Evolutionary conservation across 1,140 invertebrate species (phyloP), one percentile per base, ranked within the genome.

Genomic region (Helicoverpa armigera): DNA sequence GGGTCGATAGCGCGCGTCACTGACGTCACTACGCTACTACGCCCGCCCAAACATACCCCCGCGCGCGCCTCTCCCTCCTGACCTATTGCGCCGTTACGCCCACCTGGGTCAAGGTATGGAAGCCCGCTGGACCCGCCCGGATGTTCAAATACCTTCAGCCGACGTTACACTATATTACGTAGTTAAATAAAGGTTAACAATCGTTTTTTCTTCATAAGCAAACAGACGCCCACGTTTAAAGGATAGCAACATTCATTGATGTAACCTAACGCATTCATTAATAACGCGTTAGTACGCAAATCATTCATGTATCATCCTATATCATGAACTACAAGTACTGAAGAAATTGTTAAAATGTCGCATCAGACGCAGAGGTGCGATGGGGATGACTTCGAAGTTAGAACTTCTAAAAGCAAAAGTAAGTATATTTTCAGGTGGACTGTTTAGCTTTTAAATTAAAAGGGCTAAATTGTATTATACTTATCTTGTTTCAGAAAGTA

Each of bases 11-110:
- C 83, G 87, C 89, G 86, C 87, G 89, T 87, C 88, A 65, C 86
- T 93, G 92, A 94, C 92, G 91, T 94, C 92, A 94, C 88, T 93
- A 94, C 92, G 89, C 89, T 91, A 93, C 92, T 93, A 93, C 91
- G 89, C 91, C 87, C 92, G 90, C 88, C 91, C 90, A 93, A 93
- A 93, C 91, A 92, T 86, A 87, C 87, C 87, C 91, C 89, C 90
- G 69, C 87, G 79, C 86, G 63, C 84, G 53, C 82, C 82, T 63
- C 85, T 75, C 86, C 90, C 91, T 86, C 85, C 74, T 93, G 92
- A 94, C 92, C 92, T 92, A 93, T 92, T 91, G 91, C 92, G 92
- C 84, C 88, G 86, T 87, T 89, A 87, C 89, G 88, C 89, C 92
- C 90, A 94, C 92, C 87, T 91, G 91, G 93, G 92, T 93, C 92